Evolutionary conservation across 2,888 invertebrate genomes (phyloP).

Genomic region (Oscheius sp.): DNA sequence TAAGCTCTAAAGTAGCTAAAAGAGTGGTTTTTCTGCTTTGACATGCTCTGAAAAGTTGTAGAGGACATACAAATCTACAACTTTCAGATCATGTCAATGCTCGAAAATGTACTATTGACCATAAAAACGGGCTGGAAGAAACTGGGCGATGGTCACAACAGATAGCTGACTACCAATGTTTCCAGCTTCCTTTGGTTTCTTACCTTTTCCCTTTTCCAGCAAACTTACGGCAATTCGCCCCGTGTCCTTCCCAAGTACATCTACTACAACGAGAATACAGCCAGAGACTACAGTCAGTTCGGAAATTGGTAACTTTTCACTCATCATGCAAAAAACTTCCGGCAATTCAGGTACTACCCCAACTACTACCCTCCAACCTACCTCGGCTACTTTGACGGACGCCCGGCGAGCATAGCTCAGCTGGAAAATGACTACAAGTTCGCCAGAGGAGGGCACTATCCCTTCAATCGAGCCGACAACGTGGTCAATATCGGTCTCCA

Average conservation of each 20-base stretch:
- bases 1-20: too few species aligned
- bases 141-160: too few species aligned
- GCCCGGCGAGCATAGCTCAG: conserved; percentile 57
- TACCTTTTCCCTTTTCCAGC: conserved; percentile 32
- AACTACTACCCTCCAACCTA: conserved; percentile 64
- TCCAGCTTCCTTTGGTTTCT: too few species aligned
- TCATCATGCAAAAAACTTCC: background rate
- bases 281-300: conserved; percentile 52
- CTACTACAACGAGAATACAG: conserved; percentile 58
- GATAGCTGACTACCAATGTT: too few species aligned
- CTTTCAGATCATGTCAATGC: too few species aligned
- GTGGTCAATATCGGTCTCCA: conserved; percentile 65
- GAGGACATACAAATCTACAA: too few species aligned
- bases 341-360: conserved; percentile 51
- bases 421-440: conserved; percentile 63
- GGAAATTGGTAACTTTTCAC: conserved; percentile 48
- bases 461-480: conserved; percentile 65
- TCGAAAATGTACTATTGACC: too few species aligned
- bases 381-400: conserved; percentile 61
- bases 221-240: conserved; percentile 58
- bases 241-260: conserved; percentile 58
- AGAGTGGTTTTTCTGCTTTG: too few species aligned
- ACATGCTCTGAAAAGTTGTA: too few species aligned
- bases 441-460: conserved; percentile 56
- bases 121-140: too few species aligned